Base-by-base conservation (phyloP, 2,113 vertebrate species). In the Rhinogobius similis region DNA sequence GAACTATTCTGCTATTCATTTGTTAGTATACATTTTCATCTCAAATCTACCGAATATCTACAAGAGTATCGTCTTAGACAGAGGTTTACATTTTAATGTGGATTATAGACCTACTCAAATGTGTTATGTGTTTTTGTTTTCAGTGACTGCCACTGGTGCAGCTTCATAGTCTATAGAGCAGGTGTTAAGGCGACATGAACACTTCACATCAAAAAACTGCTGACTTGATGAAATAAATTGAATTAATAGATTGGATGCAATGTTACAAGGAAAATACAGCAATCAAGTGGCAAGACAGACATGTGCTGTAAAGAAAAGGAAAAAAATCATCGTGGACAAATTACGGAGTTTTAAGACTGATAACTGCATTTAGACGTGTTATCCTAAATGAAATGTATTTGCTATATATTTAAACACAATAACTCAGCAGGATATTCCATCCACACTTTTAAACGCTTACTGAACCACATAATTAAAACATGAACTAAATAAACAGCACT, bases 191-290 rank as follows among this genome's bases (percentile, higher is more conserved):
- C 8, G 3, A 21, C 18, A 20, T 50, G 20, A 20, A n/a, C 8
- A 10, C 20, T 9, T 21, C 20, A 48, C 18, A 36, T 41, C 39
- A 12, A 41, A 7, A 48, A 48, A 48, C 44, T 48, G 18, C 44
- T 21, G 46, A 50, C 20, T 50, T 50, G 1, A n/a, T 9, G 79
- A 84, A 46, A 82, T 83, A 79, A 62, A 20, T 66, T 12, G 50
- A 58, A 32, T 9, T 21, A 74, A 70, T 46, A 85, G 73, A 85
- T 77, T 81, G 70, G 78, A 68, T 8, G 2, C n/a, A 44, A 73
- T 72, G 75, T 78, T 78, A 67, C 66, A 77, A 56, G 65, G 56
- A 0, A 75, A 83, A 72, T 77, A 70, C 4, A 46, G 1, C 44
- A 46, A 18, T 16, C 14, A 82, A 79, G 76, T 82, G 72, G 63